Evolutionary conservation across 2,113 vertebrate genomes (phyloP).

Genomic region (Pao palembangensis): DNA sequence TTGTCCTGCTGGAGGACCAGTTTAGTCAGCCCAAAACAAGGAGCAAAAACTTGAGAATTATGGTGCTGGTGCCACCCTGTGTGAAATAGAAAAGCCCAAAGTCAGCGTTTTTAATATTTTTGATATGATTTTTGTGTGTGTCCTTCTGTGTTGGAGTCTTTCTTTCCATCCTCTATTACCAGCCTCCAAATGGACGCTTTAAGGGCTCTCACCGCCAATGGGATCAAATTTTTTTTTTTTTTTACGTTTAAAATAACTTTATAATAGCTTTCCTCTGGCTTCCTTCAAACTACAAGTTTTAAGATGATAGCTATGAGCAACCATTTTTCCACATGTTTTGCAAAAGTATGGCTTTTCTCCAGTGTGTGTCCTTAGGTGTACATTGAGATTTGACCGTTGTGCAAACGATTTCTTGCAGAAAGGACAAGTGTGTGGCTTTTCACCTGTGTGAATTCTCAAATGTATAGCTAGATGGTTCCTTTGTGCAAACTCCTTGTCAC

Average conservation of each 20-base stretch:
- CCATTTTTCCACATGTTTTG: slow-evolving; percentile 10
- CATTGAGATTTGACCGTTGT: slow-evolving; percentile 13
- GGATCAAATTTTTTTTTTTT: no score
- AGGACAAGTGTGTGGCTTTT: slow-evolving; percentile 7
- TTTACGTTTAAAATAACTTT: no score
- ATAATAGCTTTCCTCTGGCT: no score
- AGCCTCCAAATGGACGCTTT: neutral
- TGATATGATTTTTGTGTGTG: no score
- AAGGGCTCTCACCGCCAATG: neutral
- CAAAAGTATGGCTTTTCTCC: slow-evolving; percentile 31
- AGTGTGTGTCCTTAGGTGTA: slow-evolving; percentile 3
- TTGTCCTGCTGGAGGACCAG: slow-evolving; percentile 20
- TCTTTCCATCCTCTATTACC: neutral
- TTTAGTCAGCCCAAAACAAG: neutral
- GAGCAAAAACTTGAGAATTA: neutral
- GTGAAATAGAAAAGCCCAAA: no score
- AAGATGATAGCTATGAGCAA: slow-evolving; percentile 8
- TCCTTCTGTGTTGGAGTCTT: no score
- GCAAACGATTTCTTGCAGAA: slow-evolving; percentile 1
- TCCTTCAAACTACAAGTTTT: slow-evolving; percentile 6
- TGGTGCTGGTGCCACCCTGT: neutral
- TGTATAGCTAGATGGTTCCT: slow-evolving; percentile 9
- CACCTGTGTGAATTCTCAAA: slow-evolving; percentile 13
- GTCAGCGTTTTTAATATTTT: no score
- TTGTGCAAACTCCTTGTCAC: slow-evolving; percentile 8